A percentile compares a stretch with the other conserved stretches of the same genome.
phyloP scores from a whole-genome alignment of 2,888 invertebrate species.

The Cheilosia soror region DNA sequence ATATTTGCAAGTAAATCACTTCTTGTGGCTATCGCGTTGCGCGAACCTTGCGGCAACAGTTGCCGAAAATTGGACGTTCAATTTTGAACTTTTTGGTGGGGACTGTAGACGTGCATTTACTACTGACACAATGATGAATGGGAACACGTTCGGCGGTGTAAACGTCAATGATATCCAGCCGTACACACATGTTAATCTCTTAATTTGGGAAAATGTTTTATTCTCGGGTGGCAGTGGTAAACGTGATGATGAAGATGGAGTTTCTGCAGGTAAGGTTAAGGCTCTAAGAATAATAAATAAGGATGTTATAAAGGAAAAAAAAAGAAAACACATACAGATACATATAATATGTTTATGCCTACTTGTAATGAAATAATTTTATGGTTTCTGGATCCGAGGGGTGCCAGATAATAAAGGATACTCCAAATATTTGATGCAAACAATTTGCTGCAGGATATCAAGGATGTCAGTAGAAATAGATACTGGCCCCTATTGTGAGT shows the following conservation, averaged over 20 bases:
- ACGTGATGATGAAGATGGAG: background rate
- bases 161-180: conserved; percentile 69
- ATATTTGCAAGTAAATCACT: conserved; percentile 70
- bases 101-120: conserved; percentile 60
- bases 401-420: too few relatives aligned
- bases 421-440: too few relatives aligned
- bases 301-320: background rate
- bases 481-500: too few relatives aligned
- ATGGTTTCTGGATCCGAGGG: too few relatives aligned
- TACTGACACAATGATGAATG: conserved; percentile 73
- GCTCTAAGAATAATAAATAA: conserved; percentile 40
- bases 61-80: conserved; percentile 67
- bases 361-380: too few relatives aligned
- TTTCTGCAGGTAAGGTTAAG: conserved; percentile 13
- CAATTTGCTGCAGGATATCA: too few relatives aligned
- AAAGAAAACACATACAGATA: too few relatives aligned
- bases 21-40: conserved; percentile 52
- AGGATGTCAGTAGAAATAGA: too few relatives aligned
- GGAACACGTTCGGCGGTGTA: conserved; percentile 62
- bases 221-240: conserved; percentile 14
- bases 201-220: conserved; percentile 60
- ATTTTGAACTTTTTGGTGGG: conserved; percentile 34
- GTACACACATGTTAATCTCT: conserved; percentile 71
- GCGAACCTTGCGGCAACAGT: conserved; percentile 49
- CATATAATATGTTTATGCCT: too few relatives aligned